A percentile compares a stretch with the other conserved stretches of the same genome.
Evolutionary conservation across 1,140 invertebrate species (phyloP).

Genomic region (Pseudomyrmex flavicornis): DNA sequence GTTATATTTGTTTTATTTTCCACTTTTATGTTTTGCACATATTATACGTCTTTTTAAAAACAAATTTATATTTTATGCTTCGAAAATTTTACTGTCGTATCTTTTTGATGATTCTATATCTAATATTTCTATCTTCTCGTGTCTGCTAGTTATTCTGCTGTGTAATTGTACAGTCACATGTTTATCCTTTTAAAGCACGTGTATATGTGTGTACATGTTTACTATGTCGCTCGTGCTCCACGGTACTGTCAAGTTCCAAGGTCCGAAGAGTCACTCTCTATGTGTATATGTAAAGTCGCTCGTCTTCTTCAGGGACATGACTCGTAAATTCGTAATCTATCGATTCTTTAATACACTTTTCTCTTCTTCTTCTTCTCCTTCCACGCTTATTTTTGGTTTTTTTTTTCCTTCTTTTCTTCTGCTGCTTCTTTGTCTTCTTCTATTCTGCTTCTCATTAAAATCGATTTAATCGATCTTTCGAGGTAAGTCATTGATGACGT

Average conservation of each 20-base stretch:
- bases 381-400: constrained; percentile 21
- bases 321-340: constrained; percentile 76
- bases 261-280: constrained; percentile 66
- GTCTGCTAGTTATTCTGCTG: constrained; percentile 20
- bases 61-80: neutral
- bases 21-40: neutral
- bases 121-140: constrained; percentile 45
- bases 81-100: neutral
- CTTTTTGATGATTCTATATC: neutral
- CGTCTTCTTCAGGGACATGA: constrained; percentile 81
- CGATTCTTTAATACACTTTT: constrained; percentile 60
- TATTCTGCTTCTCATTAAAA: constrained; percentile 22
- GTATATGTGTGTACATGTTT: constrained; percentile 34
- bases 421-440: constrained; percentile 55
- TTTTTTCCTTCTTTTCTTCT: constrained; percentile 58
- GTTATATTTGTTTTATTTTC: neutral
- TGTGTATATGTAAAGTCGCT: constrained; percentile 75
- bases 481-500: constrained; percentile 27
- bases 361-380: constrained; percentile 59
- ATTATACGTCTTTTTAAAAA: neutral
- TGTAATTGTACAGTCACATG: constrained; percentile 13
- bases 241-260: constrained; percentile 64
- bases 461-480: constrained; percentile 24
- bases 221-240: constrained; percentile 35
- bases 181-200: constrained; percentile 38